phyloP scores from a whole-genome alignment of 2,888 invertebrate genomes.

The Hybos culiciformis region DNA sequence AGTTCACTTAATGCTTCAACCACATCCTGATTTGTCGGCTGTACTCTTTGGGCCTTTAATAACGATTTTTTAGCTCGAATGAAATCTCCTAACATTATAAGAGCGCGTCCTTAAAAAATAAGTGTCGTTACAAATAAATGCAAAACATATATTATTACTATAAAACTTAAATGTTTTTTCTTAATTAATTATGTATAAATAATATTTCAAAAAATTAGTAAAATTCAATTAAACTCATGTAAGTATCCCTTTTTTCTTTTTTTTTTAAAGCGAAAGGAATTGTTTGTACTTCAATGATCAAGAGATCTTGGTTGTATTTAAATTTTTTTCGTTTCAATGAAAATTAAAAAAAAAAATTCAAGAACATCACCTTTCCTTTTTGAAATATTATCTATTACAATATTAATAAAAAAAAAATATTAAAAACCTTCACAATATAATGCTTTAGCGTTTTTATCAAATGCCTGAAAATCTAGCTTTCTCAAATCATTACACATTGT shows the following conservation, averaged over 20 bases:
- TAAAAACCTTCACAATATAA: conserved; percentile 54
- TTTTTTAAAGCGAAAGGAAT: too few relatives aligned
- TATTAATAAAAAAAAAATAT: conserved; percentile 47
- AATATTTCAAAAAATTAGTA: too few relatives aligned
- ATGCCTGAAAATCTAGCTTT: too few relatives aligned
- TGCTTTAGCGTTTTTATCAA: conserved; percentile 46
- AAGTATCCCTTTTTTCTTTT: too few relatives aligned
- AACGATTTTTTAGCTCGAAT: conserved; percentile 42
- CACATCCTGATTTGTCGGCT: conserved; percentile 42
- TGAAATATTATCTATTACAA: conserved; percentile 27
- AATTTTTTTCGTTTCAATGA: too few relatives aligned
- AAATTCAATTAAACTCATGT: too few relatives aligned
- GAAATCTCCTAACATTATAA: conserved; percentile 44
- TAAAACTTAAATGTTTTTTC: neutral
- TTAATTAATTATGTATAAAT: too few relatives aligned
- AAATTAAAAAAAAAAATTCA: neutral
- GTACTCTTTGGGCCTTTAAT: conserved; percentile 39
- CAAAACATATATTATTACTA: neutral
- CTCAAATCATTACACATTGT: conserved; percentile 47
- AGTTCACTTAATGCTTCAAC: conserved; percentile 40
- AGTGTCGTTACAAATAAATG: neutral
- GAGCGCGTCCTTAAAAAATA: conserved; percentile 10
- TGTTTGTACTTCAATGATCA: too few relatives aligned
- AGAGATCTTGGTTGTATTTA: too few relatives aligned
- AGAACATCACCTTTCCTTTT: neutral